A percentile compares a stretch with the other conserved stretches of the same genome.
phyloP scores from a whole-genome alignment of 2,888 invertebrate genomes.

The Periphyllus acericola region DNA sequence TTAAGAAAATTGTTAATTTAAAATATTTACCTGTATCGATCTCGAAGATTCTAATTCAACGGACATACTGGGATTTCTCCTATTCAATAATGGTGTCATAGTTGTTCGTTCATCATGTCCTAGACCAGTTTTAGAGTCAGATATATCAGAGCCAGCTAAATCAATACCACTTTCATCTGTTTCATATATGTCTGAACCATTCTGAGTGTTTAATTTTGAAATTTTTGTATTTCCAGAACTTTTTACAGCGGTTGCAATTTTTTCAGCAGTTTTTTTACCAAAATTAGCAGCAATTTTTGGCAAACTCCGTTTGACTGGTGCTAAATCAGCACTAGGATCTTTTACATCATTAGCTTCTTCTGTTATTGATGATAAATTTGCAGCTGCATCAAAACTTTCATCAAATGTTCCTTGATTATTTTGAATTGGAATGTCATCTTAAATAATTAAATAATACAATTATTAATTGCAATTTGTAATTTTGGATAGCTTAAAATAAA shows the following conservation, averaged over 20 bases:
- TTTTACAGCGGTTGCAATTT: constrained; percentile 64
- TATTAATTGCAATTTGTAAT: background rate
- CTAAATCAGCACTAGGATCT: constrained; percentile 63
- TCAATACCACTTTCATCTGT: constrained; percentile 64
- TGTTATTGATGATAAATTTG: constrained; percentile 75
- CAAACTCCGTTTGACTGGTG: constrained; percentile 64
- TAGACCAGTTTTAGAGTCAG: constrained; percentile 63
- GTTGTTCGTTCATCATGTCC: constrained; percentile 61
- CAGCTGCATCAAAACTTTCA: constrained; percentile 70
- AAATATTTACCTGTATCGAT: constrained; percentile 65
- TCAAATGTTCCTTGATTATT: constrained; percentile 71
- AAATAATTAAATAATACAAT: constrained; percentile 66
- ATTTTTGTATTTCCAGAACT: constrained; percentile 57
- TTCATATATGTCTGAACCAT: constrained; percentile 64
- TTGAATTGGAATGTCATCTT: constrained; percentile 92
- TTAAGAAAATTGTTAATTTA: background rate
- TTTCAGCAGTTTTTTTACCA: constrained; percentile 65
- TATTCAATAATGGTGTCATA: constrained; percentile 61
- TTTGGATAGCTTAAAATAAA: too few relatives aligned
- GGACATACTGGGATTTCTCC: constrained; percentile 57
- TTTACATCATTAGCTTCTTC: constrained; percentile 74
- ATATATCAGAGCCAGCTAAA: constrained; percentile 63
- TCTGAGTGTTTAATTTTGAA: constrained; percentile 61
- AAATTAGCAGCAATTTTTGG: constrained; percentile 66
- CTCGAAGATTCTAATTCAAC: constrained; percentile 63